Conservation (phyloP, 2,113 vertebrate genomes). For the Centropristis striata region DNA sequence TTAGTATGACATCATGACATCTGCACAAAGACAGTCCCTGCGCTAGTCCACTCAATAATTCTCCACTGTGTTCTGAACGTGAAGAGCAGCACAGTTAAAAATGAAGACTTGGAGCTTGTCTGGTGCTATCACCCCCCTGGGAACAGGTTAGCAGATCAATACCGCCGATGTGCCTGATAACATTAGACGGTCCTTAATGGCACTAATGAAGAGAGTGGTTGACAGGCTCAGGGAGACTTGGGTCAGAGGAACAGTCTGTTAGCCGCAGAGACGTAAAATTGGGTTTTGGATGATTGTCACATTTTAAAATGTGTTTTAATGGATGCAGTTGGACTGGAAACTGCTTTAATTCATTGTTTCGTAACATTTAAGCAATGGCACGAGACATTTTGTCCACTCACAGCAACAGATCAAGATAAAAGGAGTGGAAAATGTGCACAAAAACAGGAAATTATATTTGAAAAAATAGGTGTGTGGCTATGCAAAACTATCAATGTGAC, state of each 20-base stretch:
- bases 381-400: not conserved
- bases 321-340: not conserved
- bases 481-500: not conserved
- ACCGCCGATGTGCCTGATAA: conserved; percentile 67
- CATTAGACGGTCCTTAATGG: conserved; percentile 72
- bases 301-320: not conserved
- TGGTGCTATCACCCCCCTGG: conserved; percentile 41
- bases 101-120: conserved; percentile 49
- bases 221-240: conserved; percentile 50
- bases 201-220: conserved; percentile 80
- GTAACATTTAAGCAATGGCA: not conserved
- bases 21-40: conserved; percentile 66
- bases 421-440: not conserved
- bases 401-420: not conserved
- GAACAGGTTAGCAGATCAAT: conserved; percentile 73
- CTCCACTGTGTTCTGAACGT: conserved; percentile 13
- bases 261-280: conserved; percentile 18
- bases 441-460: not conserved
- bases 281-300: not conserved
- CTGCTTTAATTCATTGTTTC: not conserved
- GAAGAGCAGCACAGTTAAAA: conserved; percentile 29
- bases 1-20: conserved; percentile 73
- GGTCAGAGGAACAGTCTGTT: conserved; percentile 46
- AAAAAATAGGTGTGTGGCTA: not conserved
- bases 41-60: conserved; percentile 57